Evolutionary conservation across 1,140 invertebrate species (phyloP).

Genomic region (Aphis gossypii): DNA sequence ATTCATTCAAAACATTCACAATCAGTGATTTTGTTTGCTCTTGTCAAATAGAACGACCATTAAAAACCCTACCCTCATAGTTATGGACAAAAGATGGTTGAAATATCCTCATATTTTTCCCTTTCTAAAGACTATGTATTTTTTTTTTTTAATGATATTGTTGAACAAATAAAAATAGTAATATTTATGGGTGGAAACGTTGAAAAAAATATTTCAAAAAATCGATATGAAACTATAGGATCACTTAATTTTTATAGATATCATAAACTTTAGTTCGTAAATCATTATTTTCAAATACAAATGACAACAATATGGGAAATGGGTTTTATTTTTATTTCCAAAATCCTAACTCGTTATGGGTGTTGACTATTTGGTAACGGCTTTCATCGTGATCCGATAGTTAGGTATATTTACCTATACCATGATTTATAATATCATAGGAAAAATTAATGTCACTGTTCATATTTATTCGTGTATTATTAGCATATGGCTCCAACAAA

Average conservation of each 20-base stretch:
- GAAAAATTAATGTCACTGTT: neutral
- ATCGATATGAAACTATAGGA: neutral
- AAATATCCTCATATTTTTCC: constrained; percentile 10
- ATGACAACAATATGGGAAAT: neutral
- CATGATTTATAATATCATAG: neutral
- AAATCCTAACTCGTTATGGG: neutral
- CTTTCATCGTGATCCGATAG: neutral
- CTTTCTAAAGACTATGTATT: neutral
- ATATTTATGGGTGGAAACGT: neutral
- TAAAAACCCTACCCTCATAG: constrained; percentile 32
- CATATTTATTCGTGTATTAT: neutral
- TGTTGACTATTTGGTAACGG: neutral
- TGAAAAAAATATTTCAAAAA: neutral
- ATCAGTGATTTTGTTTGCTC: constrained; percentile 13
- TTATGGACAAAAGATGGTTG: neutral
- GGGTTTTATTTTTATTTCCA: neutral
- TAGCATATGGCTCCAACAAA: no score
- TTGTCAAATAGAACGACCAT: constrained; percentile 33
- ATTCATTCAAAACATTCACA: constrained; percentile 11
- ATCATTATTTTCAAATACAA: neutral
- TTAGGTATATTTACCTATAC: neutral
- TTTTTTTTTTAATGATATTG: constrained; percentile 14
- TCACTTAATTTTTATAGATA: neutral
- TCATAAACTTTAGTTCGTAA: constrained; percentile 21
- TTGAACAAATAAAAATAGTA: constrained; percentile 10